Evolutionary conservation across 2,797 vertebrate genomes (phyloP), one percentile per base, ranked within the genome.

Genomic region (Macropodus opercularis): DNA sequence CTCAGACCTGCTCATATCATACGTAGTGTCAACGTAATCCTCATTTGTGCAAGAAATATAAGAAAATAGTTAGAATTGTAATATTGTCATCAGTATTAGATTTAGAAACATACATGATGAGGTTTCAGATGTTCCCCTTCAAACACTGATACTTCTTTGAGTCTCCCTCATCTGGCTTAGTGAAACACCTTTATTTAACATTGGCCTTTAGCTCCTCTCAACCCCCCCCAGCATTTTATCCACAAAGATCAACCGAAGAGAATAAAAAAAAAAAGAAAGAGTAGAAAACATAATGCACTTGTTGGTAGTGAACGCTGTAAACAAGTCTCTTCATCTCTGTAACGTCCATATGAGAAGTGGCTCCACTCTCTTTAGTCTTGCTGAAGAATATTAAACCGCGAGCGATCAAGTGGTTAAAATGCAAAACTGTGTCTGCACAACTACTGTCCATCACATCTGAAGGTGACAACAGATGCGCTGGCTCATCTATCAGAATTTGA

Each of bases 291-390:
- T 69, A 90, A 90, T 81, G 90, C 90, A 92, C 88, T 85, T 89
- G 46, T 62, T 72, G 89, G 85, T 78, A 60, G 63, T 68, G 68
- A 83, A 85, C 35, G 27, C 66, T 86, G 91, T 91, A 91, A 92
- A 92, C 89, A 69, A 66, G 59, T 72, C 48, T 78, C 35, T 23
- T 27, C 32, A n/a, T 64, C 60, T 17, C 31, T 40, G 5, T 51
- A 5, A 8, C 13, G 52, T 74, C 34, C 12, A 0, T 34, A 26
- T 26, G 63, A 23, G 19, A 38, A 29, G 29, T 19, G 55, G 46
- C 35, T 70, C 51, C 59, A 2, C 21, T 57, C 26, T 1, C 1
- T 44, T 34, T 6, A 49, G 29, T 29, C 27, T 18, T 29, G 6
- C 19, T 5, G 35, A 53, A 21, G 26, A 59, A 71, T 41, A 57